Evolutionary conservation across 2,797 vertebrate species (phyloP), one percentile per base, ranked within the genome.

Genomic region (Crocodylus rhombifer): DNA sequence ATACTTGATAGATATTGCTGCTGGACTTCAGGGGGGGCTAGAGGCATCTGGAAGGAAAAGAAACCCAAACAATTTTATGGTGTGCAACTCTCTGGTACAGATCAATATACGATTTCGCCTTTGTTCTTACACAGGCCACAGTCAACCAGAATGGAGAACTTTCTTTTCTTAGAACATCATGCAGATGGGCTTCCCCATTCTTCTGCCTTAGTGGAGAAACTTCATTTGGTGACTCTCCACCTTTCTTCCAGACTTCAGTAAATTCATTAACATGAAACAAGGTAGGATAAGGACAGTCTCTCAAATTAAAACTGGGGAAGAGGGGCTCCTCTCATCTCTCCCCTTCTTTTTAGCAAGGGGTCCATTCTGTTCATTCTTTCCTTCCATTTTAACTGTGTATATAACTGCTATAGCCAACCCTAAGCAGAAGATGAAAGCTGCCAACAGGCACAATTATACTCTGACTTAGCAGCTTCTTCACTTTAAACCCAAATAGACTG

Each of bases 1-100:
- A 99, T 99, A 91, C 99, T 99, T 82, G 99, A 99, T 94, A 99
- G 97, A 97, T 99, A 99, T 89, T 99, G 99, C 96, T 99, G 99
- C 95, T 99, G 99, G 71, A 99, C 99, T 33, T 99, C 99, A 15
- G 99, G 99, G 2, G 99, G 99, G 67, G 99, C 99, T 87, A 98
- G 96, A 30, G 98, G 98, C 80, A 96, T 97, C 99, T 99, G 97
- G 16, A 73, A 92, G 60, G 91, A 0, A 84, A 33, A 94, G 92
- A 93, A 61, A 5, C 67, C 12, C 0, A 15, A 74, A 78, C 14
- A 91, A 51, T 78, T 87, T n/a, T 36, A 81, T 93, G 67, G 93
- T n/a, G 30, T 16, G 23, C 85, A 88, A 87, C 17, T 51, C 73
- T 30, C 57, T 80, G 51, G 56, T 8, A 83, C 18, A 88, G 12